Conservation (phyloP, 2,888 invertebrate genomes). For the Smittia aterrima region DNA sequence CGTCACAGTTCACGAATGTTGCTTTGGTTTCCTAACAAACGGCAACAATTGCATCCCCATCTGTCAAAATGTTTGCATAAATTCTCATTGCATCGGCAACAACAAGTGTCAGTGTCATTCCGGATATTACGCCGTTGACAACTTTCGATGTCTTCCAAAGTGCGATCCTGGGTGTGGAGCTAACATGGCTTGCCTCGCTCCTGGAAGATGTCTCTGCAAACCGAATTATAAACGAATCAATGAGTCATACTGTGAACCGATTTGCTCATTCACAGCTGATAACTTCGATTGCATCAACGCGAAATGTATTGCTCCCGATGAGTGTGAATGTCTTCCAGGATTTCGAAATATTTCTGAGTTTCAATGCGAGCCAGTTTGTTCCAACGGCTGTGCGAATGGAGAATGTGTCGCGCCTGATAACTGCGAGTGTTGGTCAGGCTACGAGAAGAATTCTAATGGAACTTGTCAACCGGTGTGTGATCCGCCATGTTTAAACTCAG, state of each 20-base stretch:
- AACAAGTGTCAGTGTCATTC: constrained; percentile 29
- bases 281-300: constrained; percentile 44
- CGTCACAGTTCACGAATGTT: background rate
- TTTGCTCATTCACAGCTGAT: constrained; percentile 42
- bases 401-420: constrained; percentile 46
- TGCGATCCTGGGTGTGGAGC: constrained; percentile 46
- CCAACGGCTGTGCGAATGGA: constrained; percentile 1
- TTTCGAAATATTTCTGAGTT: constrained; percentile 34
- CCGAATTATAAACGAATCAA: constrained; percentile 48
- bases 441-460: constrained; percentile 34
- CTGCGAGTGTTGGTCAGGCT: constrained; percentile 46
- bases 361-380: constrained; percentile 22
- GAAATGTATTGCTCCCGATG: constrained; percentile 45
- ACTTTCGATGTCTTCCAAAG: constrained; percentile 46
- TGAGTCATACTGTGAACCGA: constrained; percentile 43
- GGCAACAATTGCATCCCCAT: background rate
- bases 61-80: background rate
- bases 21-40: background rate
- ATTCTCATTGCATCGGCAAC: background rate
- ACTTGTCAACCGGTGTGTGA: constrained; percentile 51
- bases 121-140: constrained; percentile 42
- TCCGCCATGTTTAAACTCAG: constrained; percentile 52
- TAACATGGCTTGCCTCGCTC: constrained; percentile 51
- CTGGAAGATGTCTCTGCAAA: constrained; percentile 55
- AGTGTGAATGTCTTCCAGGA: constrained; percentile 44